Evolutionary conservation across 1,140 invertebrate species (phyloP), one percentile per base, ranked within the genome.

Genomic region (Pachyrhynchus sulphureomaculatus): DNA sequence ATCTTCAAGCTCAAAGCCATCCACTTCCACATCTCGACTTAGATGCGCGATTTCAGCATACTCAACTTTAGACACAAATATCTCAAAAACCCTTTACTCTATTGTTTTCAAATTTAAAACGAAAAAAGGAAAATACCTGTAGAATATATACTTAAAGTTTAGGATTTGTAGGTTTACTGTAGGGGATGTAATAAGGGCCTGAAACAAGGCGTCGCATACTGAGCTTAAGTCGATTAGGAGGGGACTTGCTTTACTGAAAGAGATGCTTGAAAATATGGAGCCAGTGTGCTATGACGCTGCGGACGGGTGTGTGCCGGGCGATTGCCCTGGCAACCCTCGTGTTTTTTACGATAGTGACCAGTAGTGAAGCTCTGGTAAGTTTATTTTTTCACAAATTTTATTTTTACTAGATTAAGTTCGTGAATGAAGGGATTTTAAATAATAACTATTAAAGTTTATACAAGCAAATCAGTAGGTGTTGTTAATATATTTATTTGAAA

Each of bases 281-380:
- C 73, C 62, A 76, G 75, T 76, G 71, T 69, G 72, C 75, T 62
- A 75, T 76, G 72, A 69, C 71, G 73, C 71, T 67, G 72, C 73
- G 72, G 67, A 67, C 66, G 68, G 71, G 72, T 67, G 69, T 68
- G 68, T 72, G 73, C 71, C 71, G 72, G 72, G 66, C 69, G 63
- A 53, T 70, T 45, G 73, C 70, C 71, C 70, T 72, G 64, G 70
- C 65, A 42, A 47, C 73, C 65, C 57, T 72, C 59, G 51, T 74
- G 53, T 49, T 72, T 67, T 68, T 73, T 60, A 61, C 65, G 62
- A 51, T 72, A 54, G 69, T 74, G 67, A 59, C 56, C 26, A 26
- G 47, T 15, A 58, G 47, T 36, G 60, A 73, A 13, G 63, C 71
- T 42, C 51, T 42, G 72, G 75, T 76, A 66, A 76, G 74, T 76